Evolutionary conservation across 2,888 invertebrate species (phyloP), one percentile per base, ranked within the genome.

Genomic region (Nemoura dubitans): DNA sequence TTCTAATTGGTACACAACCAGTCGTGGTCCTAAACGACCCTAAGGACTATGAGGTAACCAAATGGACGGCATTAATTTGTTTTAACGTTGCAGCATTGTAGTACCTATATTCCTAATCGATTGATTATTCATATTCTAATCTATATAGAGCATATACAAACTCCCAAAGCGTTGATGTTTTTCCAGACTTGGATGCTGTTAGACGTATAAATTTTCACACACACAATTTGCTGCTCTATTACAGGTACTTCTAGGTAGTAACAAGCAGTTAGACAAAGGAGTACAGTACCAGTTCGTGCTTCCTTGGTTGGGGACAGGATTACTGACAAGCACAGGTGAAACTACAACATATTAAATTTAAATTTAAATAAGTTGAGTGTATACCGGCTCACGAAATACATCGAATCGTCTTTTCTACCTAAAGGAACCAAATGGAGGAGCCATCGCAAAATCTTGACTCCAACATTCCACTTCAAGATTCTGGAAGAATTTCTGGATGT

Each of bases 391-490:
- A n/a, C n/a, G n/a, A n/a, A n/a, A n/a, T n/a, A n/a, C n/a, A n/a
- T n/a, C n/a, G n/a, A 21, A 59, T 7, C 59, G 21, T 16, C 2
- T 78, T 78, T 6, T 78, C 10, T 78, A 2, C 16, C 5, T 36
- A 36, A 26, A 78, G 78, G 78, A 10, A 10, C 25, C 26, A 78
- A 78, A 28, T 78, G 78, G 78, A 78, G 78, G 27, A 10, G 26
- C 27, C 78, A 27, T 26, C 59, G 59, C 59, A 59, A 59, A 21
- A 10, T 96, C 88, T 91, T 96, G 83, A 96, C 96, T 0, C 96
- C 96, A 0, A 94, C 96, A 0, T 96, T 96, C 91, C 96, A 97
- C 91, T 96, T 96, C 90, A 94, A 94, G 89, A 96, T 96, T 87
- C 91, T 96, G 86, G 94, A 95, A 89, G 94, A 95, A 89, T 96